A percentile compares a stretch with the other conserved stretches of the same genome.
phyloP scores from a whole-genome alignment of 2,113 vertebrate genomes.

The Psettodes erumei region DNA sequence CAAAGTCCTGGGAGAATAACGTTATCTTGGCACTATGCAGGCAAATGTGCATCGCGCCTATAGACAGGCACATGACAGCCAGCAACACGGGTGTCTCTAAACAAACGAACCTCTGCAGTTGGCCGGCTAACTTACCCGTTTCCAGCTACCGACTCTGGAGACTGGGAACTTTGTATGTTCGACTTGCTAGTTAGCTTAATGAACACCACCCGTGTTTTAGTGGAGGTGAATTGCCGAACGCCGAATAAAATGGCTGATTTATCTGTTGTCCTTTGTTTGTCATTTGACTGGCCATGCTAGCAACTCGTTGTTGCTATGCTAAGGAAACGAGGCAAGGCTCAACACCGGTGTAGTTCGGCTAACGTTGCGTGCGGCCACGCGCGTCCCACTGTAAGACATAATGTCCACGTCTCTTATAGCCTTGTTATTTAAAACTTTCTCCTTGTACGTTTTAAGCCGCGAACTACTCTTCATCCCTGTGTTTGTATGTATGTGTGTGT shows the following conservation, averaged over 20 bases:
- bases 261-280: constrained; percentile 48
- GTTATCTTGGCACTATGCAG: not conserved
- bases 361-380: not conserved
- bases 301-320: constrained; percentile 39
- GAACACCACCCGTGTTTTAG: not conserved
- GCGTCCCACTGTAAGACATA: not conserved
- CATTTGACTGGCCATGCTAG: constrained; percentile 24
- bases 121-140: constrained; percentile 4
- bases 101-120: constrained; percentile 38
- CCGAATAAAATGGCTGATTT: constrained; percentile 36
- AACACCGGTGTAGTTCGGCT: not conserved
- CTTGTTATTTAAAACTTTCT: constrained; percentile 10
- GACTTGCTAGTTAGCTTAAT: not conserved
- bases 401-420: not conserved
- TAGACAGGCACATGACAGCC: constrained; percentile 32
- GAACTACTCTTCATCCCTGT: not conserved
- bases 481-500: not conserved
- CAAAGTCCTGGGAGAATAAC: not conserved
- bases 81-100: constrained; percentile 11
- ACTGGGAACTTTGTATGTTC: not conserved
- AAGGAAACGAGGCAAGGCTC: constrained; percentile 37
- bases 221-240: not conserved
- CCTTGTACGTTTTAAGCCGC: not conserved
- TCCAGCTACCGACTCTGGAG: constrained; percentile 2
- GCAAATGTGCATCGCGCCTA: not conserved